phyloP scores from a whole-genome alignment of 1,140 invertebrate species.

The Mesaphorura yosii region DNA sequence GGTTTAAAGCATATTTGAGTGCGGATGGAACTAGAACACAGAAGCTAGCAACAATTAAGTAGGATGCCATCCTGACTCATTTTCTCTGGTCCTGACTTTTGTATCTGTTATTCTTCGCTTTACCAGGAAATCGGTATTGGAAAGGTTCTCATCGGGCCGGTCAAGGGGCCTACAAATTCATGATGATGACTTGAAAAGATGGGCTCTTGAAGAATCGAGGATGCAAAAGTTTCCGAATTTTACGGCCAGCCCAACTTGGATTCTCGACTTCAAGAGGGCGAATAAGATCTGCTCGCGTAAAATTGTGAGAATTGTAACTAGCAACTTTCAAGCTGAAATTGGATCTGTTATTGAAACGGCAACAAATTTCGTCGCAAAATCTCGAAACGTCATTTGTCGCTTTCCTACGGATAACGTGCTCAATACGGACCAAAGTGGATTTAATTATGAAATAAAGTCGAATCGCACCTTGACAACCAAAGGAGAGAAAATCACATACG shows the following conservation, averaged over 20 bases:
- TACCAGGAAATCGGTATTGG: too few relatives aligned
- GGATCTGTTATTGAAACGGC: not conserved
- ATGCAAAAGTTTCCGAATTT: not conserved
- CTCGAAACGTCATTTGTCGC: not conserved
- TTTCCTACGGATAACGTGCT: not conserved
- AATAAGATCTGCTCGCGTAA: not conserved
- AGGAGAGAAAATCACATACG: not conserved
- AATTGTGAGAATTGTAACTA: not conserved
- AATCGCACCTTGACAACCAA: not conserved
- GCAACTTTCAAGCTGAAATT: not conserved
- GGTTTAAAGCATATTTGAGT: not conserved
- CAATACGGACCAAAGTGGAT: conserved; percentile 2
- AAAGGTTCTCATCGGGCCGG: not conserved
- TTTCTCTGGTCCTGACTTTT: too few relatives aligned
- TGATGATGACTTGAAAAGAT: not conserved
- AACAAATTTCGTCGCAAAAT: not conserved
- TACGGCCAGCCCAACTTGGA: not conserved
- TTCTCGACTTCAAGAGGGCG: not conserved
- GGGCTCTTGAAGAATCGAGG: not conserved
- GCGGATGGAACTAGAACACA: not conserved
- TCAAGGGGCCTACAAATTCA: not conserved
- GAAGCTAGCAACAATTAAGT: not conserved
- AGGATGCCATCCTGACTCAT: too few relatives aligned
- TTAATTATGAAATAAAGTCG: not conserved
- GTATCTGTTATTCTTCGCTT: too few relatives aligned